Conservation (phyloP, 2,797 vertebrate species). For the Hydrocynus forskahlii region DNA sequence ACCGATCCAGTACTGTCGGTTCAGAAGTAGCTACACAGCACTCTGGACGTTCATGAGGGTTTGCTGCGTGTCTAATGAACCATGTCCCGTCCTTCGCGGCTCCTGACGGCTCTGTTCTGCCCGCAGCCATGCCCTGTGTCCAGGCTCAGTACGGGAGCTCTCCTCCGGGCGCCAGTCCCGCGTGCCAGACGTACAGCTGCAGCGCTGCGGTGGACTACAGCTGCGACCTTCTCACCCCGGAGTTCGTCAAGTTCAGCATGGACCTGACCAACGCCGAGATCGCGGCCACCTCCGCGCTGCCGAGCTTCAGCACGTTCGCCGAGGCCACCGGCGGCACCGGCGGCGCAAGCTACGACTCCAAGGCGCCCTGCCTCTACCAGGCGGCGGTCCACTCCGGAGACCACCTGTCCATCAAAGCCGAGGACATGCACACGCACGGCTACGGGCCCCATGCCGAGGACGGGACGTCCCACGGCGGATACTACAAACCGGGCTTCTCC, state of each 20-base stretch:
- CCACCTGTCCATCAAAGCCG: conserved; percentile 91
- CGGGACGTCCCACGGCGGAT: conserved; percentile 85
- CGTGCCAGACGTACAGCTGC: conserved; percentile 95
- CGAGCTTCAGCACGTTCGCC: conserved; percentile 75
- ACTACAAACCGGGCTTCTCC: conserved; percentile 87
- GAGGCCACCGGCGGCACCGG: conserved; percentile 82
- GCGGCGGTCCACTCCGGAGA: conserved; percentile 86
- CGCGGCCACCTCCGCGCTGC: conserved; percentile 87
- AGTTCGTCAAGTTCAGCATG: conserved; percentile 99
- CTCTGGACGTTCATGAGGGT: no score
- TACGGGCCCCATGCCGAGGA: conserved; percentile 87
- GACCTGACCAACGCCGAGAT: conserved; percentile 97
- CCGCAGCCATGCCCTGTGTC: conserved; percentile 94
- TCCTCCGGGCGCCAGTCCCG: conserved; percentile 94
- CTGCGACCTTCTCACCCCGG: conserved; percentile 97
- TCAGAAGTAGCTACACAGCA: background rate
- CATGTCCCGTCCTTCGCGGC: background rate
- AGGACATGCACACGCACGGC: conserved; percentile 88
- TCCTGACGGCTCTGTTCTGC: conserved; percentile 62
- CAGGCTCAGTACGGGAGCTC: conserved; percentile 97
- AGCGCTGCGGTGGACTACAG: conserved; percentile 88
- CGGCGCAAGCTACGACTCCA: conserved; percentile 88
- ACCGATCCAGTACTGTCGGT: no score
- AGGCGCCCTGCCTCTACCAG: conserved; percentile 95
- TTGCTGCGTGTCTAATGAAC: background rate